Evolutionary conservation across 2,888 invertebrate species (phyloP), one percentile per base, ranked within the genome.

Genomic region (Gryllus longicercus): DNA sequence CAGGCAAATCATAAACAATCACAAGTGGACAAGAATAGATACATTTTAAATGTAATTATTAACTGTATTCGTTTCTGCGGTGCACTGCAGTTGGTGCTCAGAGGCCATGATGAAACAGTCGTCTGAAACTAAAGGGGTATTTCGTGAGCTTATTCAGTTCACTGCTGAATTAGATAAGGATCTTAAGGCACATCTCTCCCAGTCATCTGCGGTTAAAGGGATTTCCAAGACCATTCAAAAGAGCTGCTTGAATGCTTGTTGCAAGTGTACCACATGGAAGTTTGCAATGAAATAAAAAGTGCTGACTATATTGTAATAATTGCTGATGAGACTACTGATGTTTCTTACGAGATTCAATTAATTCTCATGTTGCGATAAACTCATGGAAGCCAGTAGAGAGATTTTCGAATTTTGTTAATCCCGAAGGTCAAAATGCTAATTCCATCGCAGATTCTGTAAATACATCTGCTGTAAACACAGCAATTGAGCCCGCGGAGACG

Each of bases 241-340:
- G 74, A 74, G 4, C 8, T 74, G 74, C 74, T 74, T 74, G 74
- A 74, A 74, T 74, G 74, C n/a, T 4, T 74, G 4, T 74, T 74
- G 74, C 74, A 74, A 74, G 74, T 4, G 74, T 74, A 74, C n/a
- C 74, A 74, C 74, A n/a, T 4, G 74, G 74, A 74, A 74, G 74
- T 74, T 4, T 2, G 74, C 16, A 74, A 74, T 3, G 3, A 74
- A 74, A 74, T 74, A 74, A 74, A 74, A 74, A 16, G 0, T 74
- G 74, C 3, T n/a, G 74, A 74, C 74, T 74, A 2, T n/a, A 74
- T 74, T 5, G 74, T 4, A 4, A 74, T 74, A 74, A 74, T 74
- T 74, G 74, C 74, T 74, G 8, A 74, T 74, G 74, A 74, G n/a
- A 74, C 74, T 74, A 74, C 74, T 4, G 74, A 74, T 74, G 8